Base-by-base conservation (phyloP, 2,888 invertebrate genomes). In the Stegana nigrithorax region DNA sequence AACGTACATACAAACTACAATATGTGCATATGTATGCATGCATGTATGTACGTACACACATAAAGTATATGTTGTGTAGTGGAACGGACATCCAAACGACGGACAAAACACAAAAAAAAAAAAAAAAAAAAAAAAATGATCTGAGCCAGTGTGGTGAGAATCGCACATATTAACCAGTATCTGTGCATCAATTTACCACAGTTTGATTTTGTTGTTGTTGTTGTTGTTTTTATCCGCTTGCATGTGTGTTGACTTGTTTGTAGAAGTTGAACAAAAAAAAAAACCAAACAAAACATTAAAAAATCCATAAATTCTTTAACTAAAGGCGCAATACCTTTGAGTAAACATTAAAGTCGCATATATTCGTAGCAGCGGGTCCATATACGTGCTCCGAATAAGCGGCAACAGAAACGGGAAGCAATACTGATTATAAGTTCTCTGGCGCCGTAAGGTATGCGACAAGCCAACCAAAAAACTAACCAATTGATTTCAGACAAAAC, bases 51-150 rank as follows among this genome's bases (percentile, higher is more conserved):
- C 62, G 60, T 73, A 63, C 65, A 67, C 71, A 78, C 75, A 68
- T 78, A 77, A 73, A 70, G 75, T 73, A 72, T 65, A 66, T 61
- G 66, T 56, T n/a, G n/a, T n/a, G n/a, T n/a, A n/a, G n/a, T n/a
- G n/a, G n/a, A n/a, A n/a, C n/a, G n/a, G n/a, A n/a, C n/a, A n/a
- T n/a, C n/a, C n/a, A n/a, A n/a, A n/a, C n/a, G n/a, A n/a, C n/a
- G n/a, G n/a, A n/a, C 23, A 51, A 36, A n/a, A 29, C 39, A 42
- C 59, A 62, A 63, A 57, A 51, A 14, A n/a, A n/a, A n/a, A n/a
- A n/a, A n/a, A n/a, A n/a, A n/a, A n/a, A n/a, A n/a, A n/a, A n/a
- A n/a, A n/a, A n/a, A n/a, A n/a, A n/a, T n/a, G n/a, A n/a, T n/a
- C n/a, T n/a, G n/a, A n/a, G n/a, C n/a, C n/a, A n/a, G n/a, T n/a